Percentiles rank a stretch among this genome's conserved stretches.
Evolutionary conservation across 2,113 vertebrate genomes (phyloP).

Genomic region (Mustelus asterias): DNA sequence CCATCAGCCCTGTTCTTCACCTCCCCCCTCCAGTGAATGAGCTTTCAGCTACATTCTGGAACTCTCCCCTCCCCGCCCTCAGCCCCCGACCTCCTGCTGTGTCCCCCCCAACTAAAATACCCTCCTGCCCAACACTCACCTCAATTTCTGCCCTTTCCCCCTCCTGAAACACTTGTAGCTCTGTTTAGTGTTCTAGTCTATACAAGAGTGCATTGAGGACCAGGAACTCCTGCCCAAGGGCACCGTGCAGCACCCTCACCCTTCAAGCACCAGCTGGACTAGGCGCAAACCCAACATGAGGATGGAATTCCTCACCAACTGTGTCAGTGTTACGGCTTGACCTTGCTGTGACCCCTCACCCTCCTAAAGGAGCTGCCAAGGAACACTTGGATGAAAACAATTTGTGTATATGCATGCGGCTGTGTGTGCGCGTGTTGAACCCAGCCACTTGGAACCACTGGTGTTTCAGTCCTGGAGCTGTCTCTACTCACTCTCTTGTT

Average conservation of each 20-base stretch:
- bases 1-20: no score
- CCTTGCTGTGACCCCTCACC: neutral
- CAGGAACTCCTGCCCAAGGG: neutral
- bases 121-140: neutral
- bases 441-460: neutral
- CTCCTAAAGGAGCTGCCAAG: neutral
- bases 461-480: neutral
- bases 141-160: neutral
- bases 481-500: conserved; percentile 61
- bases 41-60: neutral
- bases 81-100: no score
- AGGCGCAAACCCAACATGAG: neutral
- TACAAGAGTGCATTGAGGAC: neutral
- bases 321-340: no score
- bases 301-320: neutral
- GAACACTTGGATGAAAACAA: neutral
- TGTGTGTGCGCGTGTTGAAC: neutral
- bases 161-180: neutral
- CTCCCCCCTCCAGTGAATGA: neutral
- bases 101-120: neutral
- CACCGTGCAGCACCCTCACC: neutral
- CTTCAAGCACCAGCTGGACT: neutral
- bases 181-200: neutral
- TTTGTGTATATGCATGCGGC: neutral
- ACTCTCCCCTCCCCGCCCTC: neutral